phyloP scores from a whole-genome alignment of 1,140 invertebrate species.

The Calliphora vicina region DNA sequence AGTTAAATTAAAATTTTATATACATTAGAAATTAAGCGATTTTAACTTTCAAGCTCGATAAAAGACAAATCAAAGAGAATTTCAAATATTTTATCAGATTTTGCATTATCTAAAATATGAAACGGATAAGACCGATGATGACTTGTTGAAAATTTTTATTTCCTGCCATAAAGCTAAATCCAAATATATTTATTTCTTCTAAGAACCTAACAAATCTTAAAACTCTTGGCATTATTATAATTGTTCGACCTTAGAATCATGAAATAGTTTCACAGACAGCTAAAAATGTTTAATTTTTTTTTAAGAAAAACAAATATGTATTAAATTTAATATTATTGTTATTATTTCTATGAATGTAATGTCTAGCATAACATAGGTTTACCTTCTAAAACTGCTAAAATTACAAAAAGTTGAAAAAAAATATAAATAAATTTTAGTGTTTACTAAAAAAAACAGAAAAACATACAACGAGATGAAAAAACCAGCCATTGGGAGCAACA shows the following conservation, averaged over 20 bases:
- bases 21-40: too few relatives aligned
- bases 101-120: too few relatives aligned
- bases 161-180: too few relatives aligned
- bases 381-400: constrained; percentile 29
- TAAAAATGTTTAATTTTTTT: neutral
- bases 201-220: too few relatives aligned
- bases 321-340: neutral
- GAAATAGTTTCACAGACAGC: neutral
- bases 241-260: neutral
- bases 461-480: neutral
- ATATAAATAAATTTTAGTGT: neutral
- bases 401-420: constrained; percentile 20
- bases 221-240: too few relatives aligned
- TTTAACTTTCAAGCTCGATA: too few relatives aligned
- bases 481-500: neutral
- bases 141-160: too few relatives aligned
- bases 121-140: too few relatives aligned
- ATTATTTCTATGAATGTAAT: neutral
- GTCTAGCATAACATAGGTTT: constrained; percentile 17
- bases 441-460: neutral
- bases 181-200: too few relatives aligned
- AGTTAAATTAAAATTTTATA: too few relatives aligned
- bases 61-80: too few relatives aligned
- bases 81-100: too few relatives aligned
- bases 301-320: neutral